These are phyloP conservation scores for Acanthococcus lagerstroemiae DNA, from an alignment of 2,888 invertebrate genomes.

Conservation along the genomic window DNA sequence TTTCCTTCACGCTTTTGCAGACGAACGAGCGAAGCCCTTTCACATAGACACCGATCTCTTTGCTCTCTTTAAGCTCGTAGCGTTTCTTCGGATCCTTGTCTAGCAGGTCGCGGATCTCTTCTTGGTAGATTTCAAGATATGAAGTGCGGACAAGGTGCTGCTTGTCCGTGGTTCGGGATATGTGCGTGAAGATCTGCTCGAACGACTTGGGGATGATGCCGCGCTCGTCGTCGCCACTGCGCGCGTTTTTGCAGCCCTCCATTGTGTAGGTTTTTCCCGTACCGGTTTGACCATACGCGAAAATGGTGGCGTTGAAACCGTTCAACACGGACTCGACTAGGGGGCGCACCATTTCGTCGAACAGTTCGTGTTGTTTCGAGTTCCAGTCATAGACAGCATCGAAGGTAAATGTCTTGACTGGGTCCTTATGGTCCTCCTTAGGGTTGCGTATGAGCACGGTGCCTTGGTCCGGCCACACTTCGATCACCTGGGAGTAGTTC, in stretches of 20 bases:
- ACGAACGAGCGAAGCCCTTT: conserved; percentile 89
- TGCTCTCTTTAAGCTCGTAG: conserved; percentile 64
- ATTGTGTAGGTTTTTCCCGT: conserved; percentile 72
- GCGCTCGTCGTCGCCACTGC: conserved; percentile 86
- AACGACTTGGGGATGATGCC: conserved; percentile 95
- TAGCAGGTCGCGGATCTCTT: conserved; percentile 51
- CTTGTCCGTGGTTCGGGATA: conserved; percentile 78
- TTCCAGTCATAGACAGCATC: conserved; percentile 91
- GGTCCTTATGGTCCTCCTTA: conserved; percentile 57
- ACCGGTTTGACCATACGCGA: conserved; percentile 98
- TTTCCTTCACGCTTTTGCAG: conserved; percentile 87
- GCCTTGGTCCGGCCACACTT: conserved; percentile 74
- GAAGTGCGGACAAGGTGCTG: conserved; percentile 94
- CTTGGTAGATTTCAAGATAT: conserved; percentile 95
- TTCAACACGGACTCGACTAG: conserved; percentile 89
- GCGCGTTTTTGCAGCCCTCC: conserved; percentile 65
- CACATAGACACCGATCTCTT: conserved; percentile 83
- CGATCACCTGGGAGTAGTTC: conserved; percentile 63
- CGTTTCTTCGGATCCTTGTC: conserved; percentile 58
- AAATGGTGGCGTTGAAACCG: conserved; percentile 98
- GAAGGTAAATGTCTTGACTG: conserved; percentile 90
- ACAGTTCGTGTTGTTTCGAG: conserved; percentile 83
- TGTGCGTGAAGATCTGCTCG: conserved; percentile 94
- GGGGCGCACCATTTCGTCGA: conserved; percentile 91
- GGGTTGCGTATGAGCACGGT: conserved; percentile 84